phyloP scores from a whole-genome alignment of 2,113 vertebrate genomes.

The Apaloderma vittatum region DNA sequence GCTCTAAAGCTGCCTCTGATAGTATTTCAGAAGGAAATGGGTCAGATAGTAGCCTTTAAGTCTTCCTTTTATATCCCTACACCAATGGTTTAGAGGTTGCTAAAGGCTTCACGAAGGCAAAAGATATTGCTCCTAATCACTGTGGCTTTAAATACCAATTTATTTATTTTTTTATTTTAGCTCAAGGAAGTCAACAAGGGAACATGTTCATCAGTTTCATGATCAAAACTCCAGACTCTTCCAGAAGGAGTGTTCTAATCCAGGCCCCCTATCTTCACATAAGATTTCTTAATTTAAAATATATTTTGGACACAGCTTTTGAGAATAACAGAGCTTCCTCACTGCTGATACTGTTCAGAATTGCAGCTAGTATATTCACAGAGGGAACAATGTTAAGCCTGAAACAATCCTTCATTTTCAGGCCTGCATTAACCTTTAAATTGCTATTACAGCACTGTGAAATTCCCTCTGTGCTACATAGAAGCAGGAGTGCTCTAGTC shows the following conservation, averaged over 20 bases:
- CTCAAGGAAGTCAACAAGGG: not conserved
- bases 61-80: not conserved
- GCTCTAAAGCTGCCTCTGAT: not conserved
- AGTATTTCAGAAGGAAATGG: not conserved
- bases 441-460: slow-evolving; percentile 8
- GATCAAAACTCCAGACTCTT: not conserved
- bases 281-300: not conserved
- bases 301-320: not conserved
- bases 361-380: slow-evolving; percentile 43
- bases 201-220: not conserved
- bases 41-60: not conserved
- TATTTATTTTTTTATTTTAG: not conserved
- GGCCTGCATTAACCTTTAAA: slow-evolving; percentile 56
- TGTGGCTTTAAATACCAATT: not conserved
- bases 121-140: not conserved
- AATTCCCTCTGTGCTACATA: slow-evolving; percentile 45
- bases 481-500: slow-evolving; percentile 39
- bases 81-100: not conserved
- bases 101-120: not conserved
- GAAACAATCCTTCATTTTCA: not conserved
- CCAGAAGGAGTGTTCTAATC: not conserved
- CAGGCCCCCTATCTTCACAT: not conserved
- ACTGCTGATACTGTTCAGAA: slow-evolving; percentile 23
- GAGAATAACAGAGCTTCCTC: not conserved
- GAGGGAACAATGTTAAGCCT: slow-evolving; percentile 16